Evolutionary conservation across 2,888 invertebrate species (phyloP).

Genomic region (Phlogophora meticulosa): DNA sequence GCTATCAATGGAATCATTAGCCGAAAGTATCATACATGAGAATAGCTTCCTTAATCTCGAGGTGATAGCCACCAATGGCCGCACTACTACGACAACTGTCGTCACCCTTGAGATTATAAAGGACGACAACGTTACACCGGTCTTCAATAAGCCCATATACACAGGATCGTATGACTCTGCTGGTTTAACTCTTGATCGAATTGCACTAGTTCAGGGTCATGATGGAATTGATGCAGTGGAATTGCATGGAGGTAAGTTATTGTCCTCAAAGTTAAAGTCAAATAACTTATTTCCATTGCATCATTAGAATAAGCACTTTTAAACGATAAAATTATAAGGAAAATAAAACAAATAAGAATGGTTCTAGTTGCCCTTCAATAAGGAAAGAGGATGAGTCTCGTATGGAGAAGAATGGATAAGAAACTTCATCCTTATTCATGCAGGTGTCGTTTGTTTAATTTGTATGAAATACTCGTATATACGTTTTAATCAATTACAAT

Average conservation of each 20-base stretch:
- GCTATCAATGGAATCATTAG: conserved; percentile 73
- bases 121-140: conserved; percentile 79
- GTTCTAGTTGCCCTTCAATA: too few relatives aligned
- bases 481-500: too few relatives aligned
- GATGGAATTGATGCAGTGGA: conserved; percentile 74
- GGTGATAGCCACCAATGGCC: conserved; percentile 72
- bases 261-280: too few relatives aligned
- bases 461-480: too few relatives aligned
- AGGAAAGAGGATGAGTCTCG: too few relatives aligned
- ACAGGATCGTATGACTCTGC: conserved; percentile 72
- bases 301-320: not conserved
- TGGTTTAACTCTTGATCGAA: conserved; percentile 73
- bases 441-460: too few relatives aligned
- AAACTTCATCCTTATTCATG: too few relatives aligned
- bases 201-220: conserved; percentile 77
- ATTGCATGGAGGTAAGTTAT: conserved; percentile 78
- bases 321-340: not conserved
- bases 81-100: conserved; percentile 70
- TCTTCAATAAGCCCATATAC: conserved; percentile 77
- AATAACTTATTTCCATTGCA: too few relatives aligned
- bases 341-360: too few relatives aligned
- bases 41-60: conserved; percentile 77
- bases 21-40: conserved; percentile 69
- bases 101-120: conserved; percentile 81
- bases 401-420: too few relatives aligned